phyloP scores from a whole-genome alignment of 2,888 invertebrate genomes.

The Nysson spinosus region DNA sequence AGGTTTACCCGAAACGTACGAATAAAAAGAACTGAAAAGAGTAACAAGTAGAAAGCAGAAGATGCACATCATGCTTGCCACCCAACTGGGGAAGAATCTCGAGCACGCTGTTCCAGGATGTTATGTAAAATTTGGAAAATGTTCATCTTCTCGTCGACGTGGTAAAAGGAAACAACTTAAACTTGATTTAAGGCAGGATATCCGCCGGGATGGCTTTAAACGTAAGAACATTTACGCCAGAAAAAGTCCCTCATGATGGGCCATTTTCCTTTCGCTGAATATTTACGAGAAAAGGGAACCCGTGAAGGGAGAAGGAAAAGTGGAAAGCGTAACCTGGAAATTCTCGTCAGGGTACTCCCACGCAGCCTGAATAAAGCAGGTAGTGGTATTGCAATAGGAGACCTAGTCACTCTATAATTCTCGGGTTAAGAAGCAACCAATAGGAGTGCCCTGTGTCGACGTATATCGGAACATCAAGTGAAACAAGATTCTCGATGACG shows the following conservation, averaged over 20 bases:
- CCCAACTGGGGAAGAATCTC: too few species aligned
- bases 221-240: slow-evolving; percentile 1
- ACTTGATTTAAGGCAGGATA: slow-evolving; percentile 13
- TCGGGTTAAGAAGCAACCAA: slow-evolving; percentile 7
- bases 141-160: slow-evolving; percentile 1
- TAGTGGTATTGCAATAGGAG: slow-evolving; percentile 33
- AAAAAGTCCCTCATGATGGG: slow-evolving; percentile 14
- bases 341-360: slow-evolving; percentile 14
- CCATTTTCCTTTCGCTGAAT: slow-evolving; percentile 30
- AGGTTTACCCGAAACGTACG: too few species aligned
- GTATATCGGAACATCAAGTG: slow-evolving; percentile 28
- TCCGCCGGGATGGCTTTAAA: neutral
- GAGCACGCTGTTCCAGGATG: too few species aligned
- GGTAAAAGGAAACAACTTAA: slow-evolving; percentile 10
- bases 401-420: slow-evolving; percentile 38
- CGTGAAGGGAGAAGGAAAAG: neutral
- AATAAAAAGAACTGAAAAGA: too few species aligned
- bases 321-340: slow-evolving; percentile 27
- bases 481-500: slow-evolving; percentile 17
- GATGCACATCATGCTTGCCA: too few species aligned
- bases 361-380: slow-evolving; percentile 45
- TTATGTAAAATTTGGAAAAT: too few species aligned
- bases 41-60: too few species aligned
- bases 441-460: slow-evolving; percentile 7
- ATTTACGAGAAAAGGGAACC: slow-evolving; percentile 48